phyloP scores from a whole-genome alignment of 1,140 invertebrate genomes.

The Tribolium castaneum region DNA sequence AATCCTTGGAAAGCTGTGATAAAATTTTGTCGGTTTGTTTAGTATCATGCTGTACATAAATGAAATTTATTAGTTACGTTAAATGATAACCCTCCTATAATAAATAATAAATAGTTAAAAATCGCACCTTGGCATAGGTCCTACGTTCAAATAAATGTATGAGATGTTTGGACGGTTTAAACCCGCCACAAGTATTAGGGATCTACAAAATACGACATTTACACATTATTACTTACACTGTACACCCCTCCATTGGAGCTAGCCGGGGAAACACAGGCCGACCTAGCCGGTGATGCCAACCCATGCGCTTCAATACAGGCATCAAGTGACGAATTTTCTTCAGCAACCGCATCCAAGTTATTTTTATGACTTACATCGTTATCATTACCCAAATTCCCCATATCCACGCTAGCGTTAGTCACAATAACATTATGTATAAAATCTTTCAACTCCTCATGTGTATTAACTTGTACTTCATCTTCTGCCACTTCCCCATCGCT shows the following conservation, averaged over 20 bases:
- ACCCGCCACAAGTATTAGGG: no score
- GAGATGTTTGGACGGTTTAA: no score
- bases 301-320: slow-evolving; percentile 60
- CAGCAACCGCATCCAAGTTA: slow-evolving; percentile 61
- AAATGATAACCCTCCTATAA: no score
- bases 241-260: slow-evolving; percentile 90
- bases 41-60: no score
- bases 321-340: slow-evolving; percentile 60
- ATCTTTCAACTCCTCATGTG: slow-evolving; percentile 51
- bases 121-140: no score
- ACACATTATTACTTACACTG: slow-evolving; percentile 73
- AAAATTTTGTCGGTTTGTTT: no score
- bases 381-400: slow-evolving; percentile 62
- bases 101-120: no score
- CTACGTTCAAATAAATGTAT: no score
- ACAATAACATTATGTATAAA: slow-evolving; percentile 71
- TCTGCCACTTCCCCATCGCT: slow-evolving; percentile 65
- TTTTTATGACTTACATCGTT: slow-evolving; percentile 61
- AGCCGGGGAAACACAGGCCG: slow-evolving; percentile 79
- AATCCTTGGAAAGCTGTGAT: no score
- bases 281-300: slow-evolving; percentile 64
- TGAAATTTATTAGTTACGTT: no score
- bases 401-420: slow-evolving; percentile 74
- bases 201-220: no score
- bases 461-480: slow-evolving; percentile 29